These are phyloP conservation scores for Cyclura pinguis DNA, from an alignment of 2,797 vertebrate species.

Conservation along the genomic window DNA sequence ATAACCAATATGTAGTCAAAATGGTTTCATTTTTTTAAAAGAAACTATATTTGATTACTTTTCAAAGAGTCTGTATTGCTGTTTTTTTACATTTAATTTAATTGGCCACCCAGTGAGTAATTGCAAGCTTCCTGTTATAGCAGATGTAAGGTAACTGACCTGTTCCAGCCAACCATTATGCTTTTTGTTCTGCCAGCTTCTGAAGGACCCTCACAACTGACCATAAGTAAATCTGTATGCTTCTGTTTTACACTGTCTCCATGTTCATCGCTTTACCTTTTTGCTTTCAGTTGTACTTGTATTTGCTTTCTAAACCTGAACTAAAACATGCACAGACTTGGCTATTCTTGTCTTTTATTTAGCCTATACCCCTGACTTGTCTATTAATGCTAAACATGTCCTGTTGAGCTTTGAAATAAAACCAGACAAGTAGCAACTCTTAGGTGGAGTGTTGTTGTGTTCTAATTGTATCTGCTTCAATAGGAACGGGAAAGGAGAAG, in stretches of 20 bases:
- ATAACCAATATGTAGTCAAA: conserved; percentile 50
- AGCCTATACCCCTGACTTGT: conserved; percentile 85
- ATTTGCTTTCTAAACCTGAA: conserved; percentile 85
- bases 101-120: conserved; percentile 77
- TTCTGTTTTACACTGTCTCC: conserved; percentile 88
- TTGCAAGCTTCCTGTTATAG: conserved; percentile 76
- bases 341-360: conserved; percentile 86
- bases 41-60: conserved; percentile 64
- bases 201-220: conserved; percentile 88
- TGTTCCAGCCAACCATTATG: conserved; percentile 85
- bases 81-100: conserved; percentile 52
- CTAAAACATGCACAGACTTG: conserved; percentile 88
- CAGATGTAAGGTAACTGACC: conserved; percentile 85
- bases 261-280: conserved; percentile 94
- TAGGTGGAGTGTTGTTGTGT: conserved; percentile 65
- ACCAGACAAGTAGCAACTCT: conserved; percentile 44
- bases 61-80: conserved; percentile 58
- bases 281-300: conserved; percentile 91
- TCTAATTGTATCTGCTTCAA: conserved; percentile 80
- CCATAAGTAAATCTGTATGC: conserved; percentile 88
- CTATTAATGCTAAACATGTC: conserved; percentile 86
- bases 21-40: conserved; percentile 36
- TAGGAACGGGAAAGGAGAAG: conserved; percentile 94
- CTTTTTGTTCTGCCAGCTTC: conserved; percentile 84
- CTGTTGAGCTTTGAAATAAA: conserved; percentile 76